Conservation (phyloP, 2,797 vertebrate species). For the Phataginus tetradactyla region DNA sequence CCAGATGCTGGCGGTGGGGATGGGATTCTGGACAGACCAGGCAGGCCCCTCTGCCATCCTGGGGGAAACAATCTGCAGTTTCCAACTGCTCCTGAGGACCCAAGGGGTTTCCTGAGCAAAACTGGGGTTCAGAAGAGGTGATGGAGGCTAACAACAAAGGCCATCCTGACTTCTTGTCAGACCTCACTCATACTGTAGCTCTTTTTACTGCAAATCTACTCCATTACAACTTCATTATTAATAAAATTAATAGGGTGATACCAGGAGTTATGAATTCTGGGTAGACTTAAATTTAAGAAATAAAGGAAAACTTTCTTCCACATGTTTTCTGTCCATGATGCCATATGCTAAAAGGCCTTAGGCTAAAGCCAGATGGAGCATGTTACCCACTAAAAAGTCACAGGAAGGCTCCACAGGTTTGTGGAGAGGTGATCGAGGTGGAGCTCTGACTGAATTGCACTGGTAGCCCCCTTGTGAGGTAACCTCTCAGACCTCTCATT, state of each 20-base stretch:
- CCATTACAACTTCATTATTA: no score
- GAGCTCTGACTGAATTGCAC: not conserved
- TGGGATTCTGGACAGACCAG: not conserved
- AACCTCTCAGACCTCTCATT: no score
- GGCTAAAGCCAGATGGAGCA: not conserved
- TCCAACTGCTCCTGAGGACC: not conserved
- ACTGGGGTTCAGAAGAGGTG: no score
- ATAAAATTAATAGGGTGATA: not conserved
- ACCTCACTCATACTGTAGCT: not conserved
- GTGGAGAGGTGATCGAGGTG: not conserved
- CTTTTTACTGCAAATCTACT: not conserved
- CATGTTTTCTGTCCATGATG: not conserved
- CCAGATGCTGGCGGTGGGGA: no score
- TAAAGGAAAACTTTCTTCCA: not conserved
- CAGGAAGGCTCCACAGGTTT: not conserved
- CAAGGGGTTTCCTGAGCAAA: not conserved
- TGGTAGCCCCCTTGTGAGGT: no score
- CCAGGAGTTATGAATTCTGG: not conserved
- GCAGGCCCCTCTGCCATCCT: no score
- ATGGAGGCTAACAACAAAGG: not conserved
- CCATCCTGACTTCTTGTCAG: no score
- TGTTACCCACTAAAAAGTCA: not conserved
- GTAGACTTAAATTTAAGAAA: not conserved
- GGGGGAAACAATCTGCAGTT: not conserved
- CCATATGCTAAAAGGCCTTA: not conserved